Percentiles rank a stretch among this genome's conserved stretches.
phyloP scores from a whole-genome alignment of 2,797 vertebrate genomes.

The Alfaro cultratus region DNA sequence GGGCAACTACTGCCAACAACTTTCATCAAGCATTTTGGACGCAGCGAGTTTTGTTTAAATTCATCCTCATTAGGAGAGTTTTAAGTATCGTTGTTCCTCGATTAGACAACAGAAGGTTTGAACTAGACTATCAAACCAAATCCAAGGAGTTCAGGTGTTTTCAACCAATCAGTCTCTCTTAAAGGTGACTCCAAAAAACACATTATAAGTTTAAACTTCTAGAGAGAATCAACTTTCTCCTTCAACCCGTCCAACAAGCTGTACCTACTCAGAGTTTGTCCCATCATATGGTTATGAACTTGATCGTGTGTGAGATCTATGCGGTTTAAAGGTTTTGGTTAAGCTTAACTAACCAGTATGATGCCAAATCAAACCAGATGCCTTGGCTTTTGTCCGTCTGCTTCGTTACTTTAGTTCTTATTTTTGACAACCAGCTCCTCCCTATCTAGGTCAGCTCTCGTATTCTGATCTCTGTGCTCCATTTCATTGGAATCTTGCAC shows the following conservation, averaged over 20 bases:
- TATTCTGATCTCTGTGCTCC: conserved; percentile 59
- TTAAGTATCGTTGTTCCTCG: neutral
- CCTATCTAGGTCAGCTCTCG: conserved; percentile 64
- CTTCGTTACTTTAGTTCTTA: conserved; percentile 13
- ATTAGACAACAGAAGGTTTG: neutral
- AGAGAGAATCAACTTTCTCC: neutral
- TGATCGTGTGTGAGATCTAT: neutral
- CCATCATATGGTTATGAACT: neutral
- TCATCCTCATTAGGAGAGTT: neutral
- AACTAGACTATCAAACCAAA: neutral
- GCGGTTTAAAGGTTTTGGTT: neutral
- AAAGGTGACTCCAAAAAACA: neutral
- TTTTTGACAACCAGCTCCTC: conserved; percentile 41
- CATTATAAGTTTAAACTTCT: neutral
- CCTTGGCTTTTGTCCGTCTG: neutral
- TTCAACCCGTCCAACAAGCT: neutral
- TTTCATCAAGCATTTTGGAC: neutral
- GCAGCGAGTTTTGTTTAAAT: neutral
- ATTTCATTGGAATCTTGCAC: conserved; percentile 45
- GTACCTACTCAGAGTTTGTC: neutral
- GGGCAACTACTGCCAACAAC: neutral
- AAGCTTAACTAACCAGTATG: neutral
- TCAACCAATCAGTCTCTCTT: neutral
- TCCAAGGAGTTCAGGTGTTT: neutral
- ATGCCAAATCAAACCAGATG: neutral